Base-by-base conservation (phyloP, 92 coral and sea anemone genomes). In the Diadumene lineata region DNA sequence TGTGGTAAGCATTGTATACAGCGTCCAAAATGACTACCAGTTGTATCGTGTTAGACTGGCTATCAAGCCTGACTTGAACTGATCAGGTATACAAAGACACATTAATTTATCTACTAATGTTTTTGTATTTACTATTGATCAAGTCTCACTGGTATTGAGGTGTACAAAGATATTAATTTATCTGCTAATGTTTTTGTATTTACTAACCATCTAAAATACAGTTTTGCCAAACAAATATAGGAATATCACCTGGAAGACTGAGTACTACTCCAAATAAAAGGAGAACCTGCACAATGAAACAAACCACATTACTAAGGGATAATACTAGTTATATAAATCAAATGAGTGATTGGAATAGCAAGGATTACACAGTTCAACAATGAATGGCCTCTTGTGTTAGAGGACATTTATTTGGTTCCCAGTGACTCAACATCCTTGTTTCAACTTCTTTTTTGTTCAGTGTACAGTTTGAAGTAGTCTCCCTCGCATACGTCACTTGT, bases 191-290 rank as follows among this genome's bases (percentile, higher is more conserved):
- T 32, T 2, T 15, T 15, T 25, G 23, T 55, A 22, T 58, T 6
- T 23, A 53, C 58, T 3, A 22, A 58, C 77, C 77, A 55, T 57
- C 28, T 23, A 72, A 56, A 19, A 72, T 56, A 61, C 77, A 72
- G 3, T 34, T 38, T 30, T 72, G 48, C 77, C 77, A 72, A 24
- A 72, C 56, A 48, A 72, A 57, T 18, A 34, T 22, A 56, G 77
- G 77, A 24, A 72, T 55, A 46, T 72, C 55, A 24, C 30, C 50
- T 21, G 77, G 77, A 0, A 72, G 43, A 34, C 66, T 72, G 0
- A 72, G 53, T 0, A 43, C 66, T 33, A 72, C 66, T 11, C 77
- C 77, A 29, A 24, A 22, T 17, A 34, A 11, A 9, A 72, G 48
- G 0, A 72, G 57, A 30, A 72, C 77, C 77, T 72, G 44, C 65